Conservation (phyloP, 1,140 invertebrate genomes). For the Piezodorus guildinii region DNA sequence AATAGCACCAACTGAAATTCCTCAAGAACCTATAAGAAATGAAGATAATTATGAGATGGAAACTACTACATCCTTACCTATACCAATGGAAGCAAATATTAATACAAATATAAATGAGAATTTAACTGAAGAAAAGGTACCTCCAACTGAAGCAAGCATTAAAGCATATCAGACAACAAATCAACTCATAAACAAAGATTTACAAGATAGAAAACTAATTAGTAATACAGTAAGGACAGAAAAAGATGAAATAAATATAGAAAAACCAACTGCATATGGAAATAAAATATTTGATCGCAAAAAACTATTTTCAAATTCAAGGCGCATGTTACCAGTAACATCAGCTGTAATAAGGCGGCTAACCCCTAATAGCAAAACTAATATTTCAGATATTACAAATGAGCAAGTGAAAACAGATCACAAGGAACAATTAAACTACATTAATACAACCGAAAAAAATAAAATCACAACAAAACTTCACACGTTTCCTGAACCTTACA, state of each 20-base stretch:
- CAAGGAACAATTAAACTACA: not conserved
- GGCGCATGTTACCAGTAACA: conserved; percentile 26
- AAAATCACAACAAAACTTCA: not conserved
- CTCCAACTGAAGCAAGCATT: not conserved
- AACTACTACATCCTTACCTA: not conserved
- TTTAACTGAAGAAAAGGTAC: not conserved
- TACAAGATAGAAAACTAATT: not conserved
- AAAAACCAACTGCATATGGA: not conserved
- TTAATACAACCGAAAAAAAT: not conserved
- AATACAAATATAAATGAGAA: not conserved
- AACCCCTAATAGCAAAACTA: conserved; percentile 6
- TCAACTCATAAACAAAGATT: not conserved
- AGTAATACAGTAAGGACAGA: not conserved
- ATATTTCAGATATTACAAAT: not conserved
- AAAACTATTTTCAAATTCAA: conserved; percentile 25
- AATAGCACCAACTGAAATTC: conserved; percentile 4
- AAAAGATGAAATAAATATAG: conserved; percentile 4
- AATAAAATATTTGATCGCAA: conserved; percentile 24
- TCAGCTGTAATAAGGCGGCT: conserved; percentile 29
- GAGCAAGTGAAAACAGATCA: not conserved
- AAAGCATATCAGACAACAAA: not conserved
- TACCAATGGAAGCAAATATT: too few species aligned
- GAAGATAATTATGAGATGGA: conserved; percentile 10
- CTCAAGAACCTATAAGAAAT: not conserved
- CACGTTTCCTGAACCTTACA: not conserved